These are phyloP conservation scores for Epistrophe eligans DNA, from an alignment of 2,888 invertebrate genomes.

Conservation along the genomic window DNA sequence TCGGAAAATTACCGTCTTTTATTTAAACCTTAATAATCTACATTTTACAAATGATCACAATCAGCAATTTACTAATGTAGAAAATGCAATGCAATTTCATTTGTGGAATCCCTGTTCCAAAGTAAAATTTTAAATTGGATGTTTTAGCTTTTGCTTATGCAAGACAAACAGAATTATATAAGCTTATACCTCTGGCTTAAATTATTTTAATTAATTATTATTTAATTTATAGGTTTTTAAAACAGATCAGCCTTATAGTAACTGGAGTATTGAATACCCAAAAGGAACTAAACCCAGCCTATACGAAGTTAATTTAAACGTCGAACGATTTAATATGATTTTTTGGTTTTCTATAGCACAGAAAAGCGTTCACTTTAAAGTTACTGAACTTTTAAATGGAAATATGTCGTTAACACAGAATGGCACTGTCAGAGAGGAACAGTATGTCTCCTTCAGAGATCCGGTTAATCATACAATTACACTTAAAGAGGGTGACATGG, in stretches of 20 bases:
- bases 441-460: slow-evolving; percentile 87
- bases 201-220: background rate
- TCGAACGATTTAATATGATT: slow-evolving; percentile 79
- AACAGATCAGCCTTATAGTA: slow-evolving; percentile 85
- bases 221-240: slow-evolving; percentile 80
- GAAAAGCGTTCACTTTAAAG: slow-evolving; percentile 82
- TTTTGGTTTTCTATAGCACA: slow-evolving; percentile 83
- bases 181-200: background rate
- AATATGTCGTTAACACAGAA: slow-evolving; percentile 87
- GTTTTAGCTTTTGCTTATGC: too few relatives aligned
- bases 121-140: too few relatives aligned
- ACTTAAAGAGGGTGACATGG: slow-evolving; percentile 86
- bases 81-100: too few relatives aligned
- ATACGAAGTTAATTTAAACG: slow-evolving; percentile 86
- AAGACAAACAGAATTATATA: background rate
- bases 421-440: slow-evolving; percentile 85
- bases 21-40: too few relatives aligned
- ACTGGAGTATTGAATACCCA: slow-evolving; percentile 87
- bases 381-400: slow-evolving; percentile 88
- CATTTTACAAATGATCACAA: too few relatives aligned
- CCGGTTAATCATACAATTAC: slow-evolving; percentile 86
- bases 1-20: too few relatives aligned
- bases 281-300: slow-evolving; percentile 85
- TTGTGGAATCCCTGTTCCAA: too few relatives aligned
- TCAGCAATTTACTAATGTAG: too few relatives aligned